Evolutionary conservation across 2,113 vertebrate genomes (phyloP).

Genomic region (Capreolus pygargus): DNA sequence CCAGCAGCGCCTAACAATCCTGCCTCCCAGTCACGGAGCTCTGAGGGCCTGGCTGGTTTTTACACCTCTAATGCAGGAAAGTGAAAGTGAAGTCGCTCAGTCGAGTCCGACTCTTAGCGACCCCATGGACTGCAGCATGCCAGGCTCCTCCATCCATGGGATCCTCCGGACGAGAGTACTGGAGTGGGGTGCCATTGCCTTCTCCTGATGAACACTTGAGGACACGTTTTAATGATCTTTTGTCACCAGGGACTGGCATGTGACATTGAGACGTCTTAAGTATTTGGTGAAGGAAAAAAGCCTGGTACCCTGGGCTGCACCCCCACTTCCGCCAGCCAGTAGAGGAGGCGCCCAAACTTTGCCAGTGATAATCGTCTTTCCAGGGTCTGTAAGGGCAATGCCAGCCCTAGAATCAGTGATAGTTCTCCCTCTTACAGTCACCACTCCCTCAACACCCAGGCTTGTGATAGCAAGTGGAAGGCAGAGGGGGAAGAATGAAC

Average conservation of each 20-base stretch:
- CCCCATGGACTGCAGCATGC: too few species aligned
- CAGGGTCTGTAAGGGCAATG: not conserved
- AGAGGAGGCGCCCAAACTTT: not conserved
- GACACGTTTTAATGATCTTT: not conserved
- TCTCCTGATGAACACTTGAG: not conserved
- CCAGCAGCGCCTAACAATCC: not conserved
- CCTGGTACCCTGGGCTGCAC: fast-evolving
- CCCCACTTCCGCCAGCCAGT: not conserved
- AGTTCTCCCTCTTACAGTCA: not conserved
- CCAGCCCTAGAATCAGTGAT: fast-evolving
- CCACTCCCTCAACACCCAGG: not conserved
- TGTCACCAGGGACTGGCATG: not conserved
- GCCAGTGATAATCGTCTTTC: not conserved
- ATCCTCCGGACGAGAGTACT: too few species aligned
- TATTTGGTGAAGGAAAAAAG: not conserved
- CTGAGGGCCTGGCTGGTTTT: not conserved
- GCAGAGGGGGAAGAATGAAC: not conserved
- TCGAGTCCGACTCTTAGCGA: too few species aligned
- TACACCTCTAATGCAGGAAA: not conserved
- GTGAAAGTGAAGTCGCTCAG: too few species aligned
- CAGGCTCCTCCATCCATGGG: too few species aligned
- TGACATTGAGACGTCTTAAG: not conserved
- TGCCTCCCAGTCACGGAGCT: not conserved
- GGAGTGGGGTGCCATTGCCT: too few species aligned
- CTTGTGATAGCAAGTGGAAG: not conserved